phyloP scores from a whole-genome alignment of 2,888 invertebrate genomes.

The Amitus sp. region DNA sequence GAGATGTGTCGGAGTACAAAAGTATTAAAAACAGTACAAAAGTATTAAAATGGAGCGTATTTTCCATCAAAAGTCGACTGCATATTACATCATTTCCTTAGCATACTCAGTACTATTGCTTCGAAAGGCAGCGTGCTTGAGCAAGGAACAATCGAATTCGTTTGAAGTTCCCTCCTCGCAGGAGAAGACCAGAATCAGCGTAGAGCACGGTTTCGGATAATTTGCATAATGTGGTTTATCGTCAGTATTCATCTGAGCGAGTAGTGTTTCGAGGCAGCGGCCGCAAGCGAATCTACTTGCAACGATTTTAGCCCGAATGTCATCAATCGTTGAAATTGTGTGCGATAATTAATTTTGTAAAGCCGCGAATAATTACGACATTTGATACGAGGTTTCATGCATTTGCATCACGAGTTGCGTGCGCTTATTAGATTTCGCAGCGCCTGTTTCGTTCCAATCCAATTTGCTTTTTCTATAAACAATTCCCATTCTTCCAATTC shows the following conservation, averaged over 20 bases:
- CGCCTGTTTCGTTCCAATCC: no score
- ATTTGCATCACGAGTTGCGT: no score
- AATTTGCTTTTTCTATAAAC: no score
- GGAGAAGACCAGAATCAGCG: neutral
- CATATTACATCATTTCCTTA: neutral
- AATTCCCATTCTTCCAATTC: no score
- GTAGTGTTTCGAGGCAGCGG: neutral
- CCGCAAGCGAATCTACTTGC: neutral
- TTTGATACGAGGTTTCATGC: neutral
- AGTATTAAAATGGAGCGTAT: no score
- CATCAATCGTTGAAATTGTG: neutral
- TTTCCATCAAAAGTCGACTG: no score
- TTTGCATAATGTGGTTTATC: neutral
- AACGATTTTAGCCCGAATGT: neutral
- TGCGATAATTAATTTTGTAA: neutral
- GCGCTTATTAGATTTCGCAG: no score
- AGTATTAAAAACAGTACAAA: no score
- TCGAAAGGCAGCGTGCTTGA: neutral
- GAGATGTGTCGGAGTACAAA: no score
- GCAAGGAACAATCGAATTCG: slow-evolving; percentile 1
- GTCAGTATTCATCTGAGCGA: neutral
- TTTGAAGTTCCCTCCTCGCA: neutral
- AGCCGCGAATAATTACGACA: neutral
- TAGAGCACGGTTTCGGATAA: neutral
- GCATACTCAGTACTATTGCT: neutral